phyloP scores from a whole-genome alignment of 2,888 invertebrate genomes.

The Cyclophora albipunctata region DNA sequence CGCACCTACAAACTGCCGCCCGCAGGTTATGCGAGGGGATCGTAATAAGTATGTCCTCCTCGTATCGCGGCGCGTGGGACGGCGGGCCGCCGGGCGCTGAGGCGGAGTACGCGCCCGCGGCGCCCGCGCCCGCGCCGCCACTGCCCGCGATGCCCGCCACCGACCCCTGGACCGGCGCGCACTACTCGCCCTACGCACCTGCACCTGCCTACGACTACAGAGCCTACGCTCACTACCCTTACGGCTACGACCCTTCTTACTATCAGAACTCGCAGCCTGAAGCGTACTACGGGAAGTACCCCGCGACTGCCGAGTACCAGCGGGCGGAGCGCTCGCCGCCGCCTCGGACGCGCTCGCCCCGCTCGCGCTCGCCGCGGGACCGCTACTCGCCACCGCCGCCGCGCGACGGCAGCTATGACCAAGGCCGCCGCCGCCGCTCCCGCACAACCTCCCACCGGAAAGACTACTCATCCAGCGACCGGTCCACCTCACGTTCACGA shows the following conservation, averaged over 20 bases:
- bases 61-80: slow-evolving; percentile 69
- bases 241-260: slow-evolving; percentile 50
- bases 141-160: slow-evolving; percentile 49
- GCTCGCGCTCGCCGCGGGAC: slow-evolving; percentile 17
- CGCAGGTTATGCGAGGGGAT: slow-evolving; percentile 68
- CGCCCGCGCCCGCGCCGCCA: slow-evolving; percentile 48
- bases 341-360: slow-evolving; percentile 15
- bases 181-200: slow-evolving; percentile 54
- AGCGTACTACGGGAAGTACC: slow-evolving; percentile 42
- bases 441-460: slow-evolving; percentile 39
- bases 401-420: slow-evolving; percentile 50
- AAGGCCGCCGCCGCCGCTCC: slow-evolving; percentile 37
- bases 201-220: slow-evolving; percentile 49
- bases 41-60: slow-evolving; percentile 66
- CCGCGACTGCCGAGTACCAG: slow-evolving; percentile 22
- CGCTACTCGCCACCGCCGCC: slow-evolving; percentile 11
- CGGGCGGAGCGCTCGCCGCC: slow-evolving; percentile 8
- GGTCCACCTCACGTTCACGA: slow-evolving; percentile 46
- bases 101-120: slow-evolving; percentile 61
- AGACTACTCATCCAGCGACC: slow-evolving; percentile 56
- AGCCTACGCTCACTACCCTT: slow-evolving; percentile 41
- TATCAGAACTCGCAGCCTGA: slow-evolving; percentile 41
- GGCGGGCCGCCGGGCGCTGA: slow-evolving; percentile 73
- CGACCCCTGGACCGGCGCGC: slow-evolving; percentile 67
- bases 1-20: slow-evolving; percentile 76